Percentiles rank a stretch among this genome's conserved stretches.
Evolutionary conservation across 2,113 vertebrate genomes (phyloP).

Genomic region (Erythrolamprus reginae): DNA sequence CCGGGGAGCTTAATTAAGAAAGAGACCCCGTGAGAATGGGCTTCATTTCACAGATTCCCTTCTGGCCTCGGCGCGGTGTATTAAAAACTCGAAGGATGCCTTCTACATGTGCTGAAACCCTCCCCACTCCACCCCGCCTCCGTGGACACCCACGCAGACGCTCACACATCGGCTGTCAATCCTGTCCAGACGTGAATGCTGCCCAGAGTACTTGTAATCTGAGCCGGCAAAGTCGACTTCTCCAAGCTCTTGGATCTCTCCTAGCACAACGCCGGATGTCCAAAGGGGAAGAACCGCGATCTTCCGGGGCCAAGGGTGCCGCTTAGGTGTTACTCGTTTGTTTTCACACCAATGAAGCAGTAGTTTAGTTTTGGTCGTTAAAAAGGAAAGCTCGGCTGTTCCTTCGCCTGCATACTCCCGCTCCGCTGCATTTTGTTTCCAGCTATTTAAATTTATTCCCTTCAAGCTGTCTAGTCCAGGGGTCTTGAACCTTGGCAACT

Average conservation of each 20-base stretch:
- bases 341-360: not conserved
- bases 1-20: not conserved
- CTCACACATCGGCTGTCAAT: conserved; percentile 45
- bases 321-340: not conserved
- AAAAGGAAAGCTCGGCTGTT: not conserved
- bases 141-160: not conserved
- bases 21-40: not conserved
- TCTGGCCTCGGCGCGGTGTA: not conserved
- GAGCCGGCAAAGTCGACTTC: conserved; percentile 47
- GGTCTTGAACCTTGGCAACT: too few relatives aligned
- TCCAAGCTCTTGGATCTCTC: conserved; percentile 61
- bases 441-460: not conserved
- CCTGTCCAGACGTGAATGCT: conserved; percentile 68
- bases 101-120: not conserved
- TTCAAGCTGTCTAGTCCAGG: not conserved
- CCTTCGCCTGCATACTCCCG: not conserved
- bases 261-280: not conserved
- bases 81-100: not conserved
- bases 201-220: conserved; percentile 53
- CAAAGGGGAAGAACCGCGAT: not conserved
- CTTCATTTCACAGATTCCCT: not conserved
- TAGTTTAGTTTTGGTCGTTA: too few relatives aligned
- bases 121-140: rapidly evolving
- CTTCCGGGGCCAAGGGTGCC: not conserved
- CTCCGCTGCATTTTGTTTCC: not conserved